Conservation (phyloP, 2,797 vertebrate species). For the Anabas testudineus region DNA sequence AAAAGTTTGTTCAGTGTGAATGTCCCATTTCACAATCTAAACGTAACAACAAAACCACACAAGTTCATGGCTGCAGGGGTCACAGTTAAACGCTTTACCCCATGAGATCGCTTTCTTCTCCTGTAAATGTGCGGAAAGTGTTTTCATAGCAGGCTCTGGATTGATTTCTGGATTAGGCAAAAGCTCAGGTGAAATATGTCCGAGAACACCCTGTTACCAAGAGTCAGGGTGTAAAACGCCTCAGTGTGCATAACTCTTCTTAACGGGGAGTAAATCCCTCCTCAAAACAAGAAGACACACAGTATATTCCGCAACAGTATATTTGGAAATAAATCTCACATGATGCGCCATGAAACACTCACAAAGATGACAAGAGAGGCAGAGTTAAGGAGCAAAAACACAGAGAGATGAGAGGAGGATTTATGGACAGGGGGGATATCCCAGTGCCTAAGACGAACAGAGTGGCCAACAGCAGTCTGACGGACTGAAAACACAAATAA, state of each 20-base stretch:
- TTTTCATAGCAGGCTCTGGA: conserved; percentile 59
- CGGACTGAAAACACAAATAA: conserved; percentile 79
- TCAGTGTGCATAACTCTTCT: conserved; percentile 86
- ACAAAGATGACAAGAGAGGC: conserved; percentile 60
- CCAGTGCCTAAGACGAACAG: conserved; percentile 74
- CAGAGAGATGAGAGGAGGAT: conserved; percentile 65
- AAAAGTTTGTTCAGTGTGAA: not conserved
- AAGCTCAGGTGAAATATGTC: conserved; percentile 74
- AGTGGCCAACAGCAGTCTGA: conserved; percentile 74
- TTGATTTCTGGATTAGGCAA: conserved; percentile 82
- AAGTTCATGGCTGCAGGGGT: conserved; percentile 10
- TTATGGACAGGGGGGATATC: conserved; percentile 74
- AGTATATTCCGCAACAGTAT: conserved; percentile 84
- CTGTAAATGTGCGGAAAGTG: conserved; percentile 70
- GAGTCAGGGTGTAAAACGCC: conserved; percentile 79
- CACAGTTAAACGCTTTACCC: conserved; percentile 26
- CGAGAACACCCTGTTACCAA: conserved; percentile 74
- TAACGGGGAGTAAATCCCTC: conserved; percentile 84
- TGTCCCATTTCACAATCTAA: not conserved
- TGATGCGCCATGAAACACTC: conserved; percentile 84
- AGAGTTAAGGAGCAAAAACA: conserved; percentile 50
- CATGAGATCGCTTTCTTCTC: conserved; percentile 48
- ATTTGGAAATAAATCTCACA: conserved; percentile 88
- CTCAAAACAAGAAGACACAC: conserved; percentile 81
- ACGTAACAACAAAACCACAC: not conserved